Conservation (phyloP, 1,140 invertebrate genomes). For the Trichonephila clavata region DNA sequence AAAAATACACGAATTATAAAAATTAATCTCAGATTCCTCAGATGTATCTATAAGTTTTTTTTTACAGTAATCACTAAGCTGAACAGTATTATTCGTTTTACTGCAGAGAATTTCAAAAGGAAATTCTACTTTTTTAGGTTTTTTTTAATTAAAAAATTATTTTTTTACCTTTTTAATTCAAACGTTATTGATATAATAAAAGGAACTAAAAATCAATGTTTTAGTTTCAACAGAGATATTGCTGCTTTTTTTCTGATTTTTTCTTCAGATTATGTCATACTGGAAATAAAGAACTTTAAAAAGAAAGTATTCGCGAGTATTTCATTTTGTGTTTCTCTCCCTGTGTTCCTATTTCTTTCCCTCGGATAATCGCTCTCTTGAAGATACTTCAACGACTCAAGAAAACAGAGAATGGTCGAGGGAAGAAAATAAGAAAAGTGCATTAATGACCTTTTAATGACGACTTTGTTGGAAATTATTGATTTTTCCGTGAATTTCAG, state of each 20-base stretch:
- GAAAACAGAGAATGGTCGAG: neutral
- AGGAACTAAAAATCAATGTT: neutral
- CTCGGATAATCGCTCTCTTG: neutral
- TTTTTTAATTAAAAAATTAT: too few species aligned
- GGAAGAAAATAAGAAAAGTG: neutral
- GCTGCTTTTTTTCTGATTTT: neutral
- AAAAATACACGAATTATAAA: too few species aligned
- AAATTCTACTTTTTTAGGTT: too few species aligned
- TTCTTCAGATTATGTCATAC: neutral
- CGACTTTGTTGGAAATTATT: conserved; percentile 48
- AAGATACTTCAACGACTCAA: neutral
- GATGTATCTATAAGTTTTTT: too few species aligned
- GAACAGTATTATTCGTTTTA: too few species aligned
- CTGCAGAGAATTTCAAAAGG: too few species aligned
- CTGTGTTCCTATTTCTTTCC: neutral
- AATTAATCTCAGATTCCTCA: too few species aligned
- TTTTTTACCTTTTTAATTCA: too few species aligned
- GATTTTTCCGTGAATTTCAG: conserved; percentile 37
- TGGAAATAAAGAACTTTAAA: neutral
- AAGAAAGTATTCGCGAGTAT: neutral
- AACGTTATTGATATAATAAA: too few species aligned
- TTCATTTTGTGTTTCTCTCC: neutral
- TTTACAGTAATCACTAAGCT: too few species aligned
- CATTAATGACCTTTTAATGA: conserved; percentile 57
- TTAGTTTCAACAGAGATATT: neutral